Evolutionary conservation across 2,888 invertebrate species (phyloP).

Genomic region (Eristalis pertinax): DNA sequence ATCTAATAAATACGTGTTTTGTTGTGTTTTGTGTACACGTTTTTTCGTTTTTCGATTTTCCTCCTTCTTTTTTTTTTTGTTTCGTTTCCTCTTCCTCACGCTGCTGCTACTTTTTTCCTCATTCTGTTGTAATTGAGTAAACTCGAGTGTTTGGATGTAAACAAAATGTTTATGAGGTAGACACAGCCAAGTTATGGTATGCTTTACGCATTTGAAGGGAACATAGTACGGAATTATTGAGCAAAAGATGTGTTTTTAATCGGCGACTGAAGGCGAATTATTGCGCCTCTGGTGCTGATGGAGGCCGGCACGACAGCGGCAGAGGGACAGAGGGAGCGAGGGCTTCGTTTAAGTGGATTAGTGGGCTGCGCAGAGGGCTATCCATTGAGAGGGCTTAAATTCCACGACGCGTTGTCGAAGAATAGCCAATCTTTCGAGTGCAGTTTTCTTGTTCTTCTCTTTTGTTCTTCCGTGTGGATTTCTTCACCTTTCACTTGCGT

Average conservation of each 20-base stretch:
- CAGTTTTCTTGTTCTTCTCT: too few species aligned
- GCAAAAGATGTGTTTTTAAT: slow-evolving; percentile 53
- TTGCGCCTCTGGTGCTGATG: slow-evolving; percentile 8
- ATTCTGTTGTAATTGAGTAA: slow-evolving; percentile 46
- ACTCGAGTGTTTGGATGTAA: slow-evolving; percentile 63
- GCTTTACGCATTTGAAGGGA: slow-evolving; percentile 14
- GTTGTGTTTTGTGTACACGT: slow-evolving; percentile 48
- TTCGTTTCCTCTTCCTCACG: slow-evolving; percentile 5
- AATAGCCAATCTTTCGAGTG: not conserved
- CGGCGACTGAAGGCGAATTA: slow-evolving; percentile 22
- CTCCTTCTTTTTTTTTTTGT: not conserved
- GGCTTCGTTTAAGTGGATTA: not conserved
- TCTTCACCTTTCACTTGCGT: not conserved
- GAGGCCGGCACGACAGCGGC: not conserved
- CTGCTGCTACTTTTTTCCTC: slow-evolving; percentile 2
- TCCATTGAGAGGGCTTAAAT: not conserved
- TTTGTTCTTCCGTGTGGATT: not conserved
- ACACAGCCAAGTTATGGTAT: slow-evolving; percentile 41
- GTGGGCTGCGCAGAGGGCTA: not conserved
- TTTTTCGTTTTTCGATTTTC: not conserved
- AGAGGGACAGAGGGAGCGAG: not conserved
- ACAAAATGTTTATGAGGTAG: slow-evolving; percentile 63
- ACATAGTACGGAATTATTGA: slow-evolving; percentile 31
- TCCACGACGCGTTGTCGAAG: not conserved
- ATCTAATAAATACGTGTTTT: slow-evolving; percentile 60